These are phyloP conservation scores for Labia minor DNA, from an alignment of 2,888 invertebrate genomes.

Conservation along the genomic window DNA sequence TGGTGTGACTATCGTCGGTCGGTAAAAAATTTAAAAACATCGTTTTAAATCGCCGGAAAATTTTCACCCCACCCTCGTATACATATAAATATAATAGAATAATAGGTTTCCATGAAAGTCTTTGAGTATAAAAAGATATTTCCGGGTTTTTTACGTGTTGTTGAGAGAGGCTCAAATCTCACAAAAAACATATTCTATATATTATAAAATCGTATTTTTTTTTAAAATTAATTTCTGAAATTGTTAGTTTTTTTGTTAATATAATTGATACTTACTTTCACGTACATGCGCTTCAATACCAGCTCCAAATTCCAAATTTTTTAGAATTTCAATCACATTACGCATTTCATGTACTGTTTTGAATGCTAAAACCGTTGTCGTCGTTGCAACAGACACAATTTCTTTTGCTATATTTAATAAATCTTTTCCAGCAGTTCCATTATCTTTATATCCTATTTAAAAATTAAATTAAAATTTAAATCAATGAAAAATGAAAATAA, in stretches of 20 bases:
- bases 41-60: no score
- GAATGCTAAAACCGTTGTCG: background rate
- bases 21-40: no score
- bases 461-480: no score
- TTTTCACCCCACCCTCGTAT: no score
- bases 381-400: background rate
- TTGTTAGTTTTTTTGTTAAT: background rate
- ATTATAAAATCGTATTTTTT: background rate
- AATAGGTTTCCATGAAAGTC: no score
- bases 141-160: no score
- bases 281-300: background rate
- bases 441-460: background rate
- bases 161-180: no score
- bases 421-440: background rate
- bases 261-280: background rate
- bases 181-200: background rate
- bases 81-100: no score
- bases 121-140: no score
- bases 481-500: no score
- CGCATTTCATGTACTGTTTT: background rate
- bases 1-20: no score
- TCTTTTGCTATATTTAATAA: background rate
- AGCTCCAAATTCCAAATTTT: background rate
- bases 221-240: background rate
- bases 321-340: background rate